Evolutionary conservation across 2,888 invertebrate genomes (phyloP), one percentile per base, ranked within the genome.

Genomic region (Tenthredo scrophulariae): DNA sequence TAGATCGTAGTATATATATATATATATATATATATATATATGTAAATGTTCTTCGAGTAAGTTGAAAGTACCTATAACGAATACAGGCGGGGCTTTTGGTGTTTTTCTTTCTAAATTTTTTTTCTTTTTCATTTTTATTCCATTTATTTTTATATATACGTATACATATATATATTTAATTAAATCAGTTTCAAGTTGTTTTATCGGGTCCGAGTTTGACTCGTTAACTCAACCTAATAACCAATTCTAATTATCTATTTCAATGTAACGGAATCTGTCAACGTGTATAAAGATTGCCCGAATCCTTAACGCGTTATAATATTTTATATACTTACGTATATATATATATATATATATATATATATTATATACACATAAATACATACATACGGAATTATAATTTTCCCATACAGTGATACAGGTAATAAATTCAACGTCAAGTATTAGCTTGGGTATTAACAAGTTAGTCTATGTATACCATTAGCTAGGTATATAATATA

Each of bases 251-350:
- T 80, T 80, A 80, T 80, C 62, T 62, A 62, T 62, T 58, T 37
- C 29, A 80, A 62, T 43, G 62, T 80, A 80, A 80, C 80, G 80
- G 80, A 58, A 80, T 80, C 80, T 80, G 80, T 80, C 80, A 80
- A 80, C 80, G 58, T 40, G 15, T 79, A 74, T 18, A 74, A 74
- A 54, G 54, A 40, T 40, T 22, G 72, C 40, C 37, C 72, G 72
- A 22, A 74, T 74, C 54, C 54, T 54, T 54, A 29, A 22, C 26
- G 22, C 22, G 54, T 54, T 62, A 62, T 33, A 33, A 67, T 67
- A 29, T 15, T 33, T 67, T 18, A 2, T 29, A 15, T 6, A 29
- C 26, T 62, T 13, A 62, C 26, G 10, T 10, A 62, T 26, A 62
- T 62, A 26, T 2, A 10, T 13, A 26, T 26, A 62, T 22, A 58